These are phyloP conservation scores for Drosophila suboccidentalis DNA, from an alignment of 2,888 invertebrate species.

Conservation along the genomic window DNA sequence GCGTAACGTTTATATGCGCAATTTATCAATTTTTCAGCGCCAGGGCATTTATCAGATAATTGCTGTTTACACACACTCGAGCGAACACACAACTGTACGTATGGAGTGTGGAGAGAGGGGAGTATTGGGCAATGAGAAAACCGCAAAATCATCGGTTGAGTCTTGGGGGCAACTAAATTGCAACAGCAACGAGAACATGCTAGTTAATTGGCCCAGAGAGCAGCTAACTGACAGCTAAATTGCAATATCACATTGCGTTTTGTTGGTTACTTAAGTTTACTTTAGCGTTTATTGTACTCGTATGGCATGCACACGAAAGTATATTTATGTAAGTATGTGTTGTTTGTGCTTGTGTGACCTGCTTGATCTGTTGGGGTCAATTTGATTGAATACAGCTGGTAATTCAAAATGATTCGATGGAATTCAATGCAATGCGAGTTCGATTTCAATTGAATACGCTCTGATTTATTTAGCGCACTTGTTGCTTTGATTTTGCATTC, in stretches of 20 bases:
- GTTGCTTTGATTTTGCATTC: slow-evolving; percentile 57
- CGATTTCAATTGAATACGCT: slow-evolving; percentile 36
- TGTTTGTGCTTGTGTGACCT: slow-evolving; percentile 18
- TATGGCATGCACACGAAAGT: neutral
- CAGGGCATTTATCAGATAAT: slow-evolving; percentile 78
- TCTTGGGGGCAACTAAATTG: slow-evolving; percentile 75
- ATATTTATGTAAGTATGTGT: neutral
- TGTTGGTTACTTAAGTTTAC: slow-evolving; percentile 61
- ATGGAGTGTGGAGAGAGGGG: neutral
- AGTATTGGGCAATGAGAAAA: slow-evolving; percentile 55
- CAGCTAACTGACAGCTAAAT: slow-evolving; percentile 78
- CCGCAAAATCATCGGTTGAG: slow-evolving; percentile 75
- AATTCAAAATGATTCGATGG: slow-evolving; percentile 62
- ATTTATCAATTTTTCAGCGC: slow-evolving; percentile 80
- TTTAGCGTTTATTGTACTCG: slow-evolving; percentile 42
- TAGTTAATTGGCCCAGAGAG: slow-evolving; percentile 79
- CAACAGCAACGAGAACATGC: slow-evolving; percentile 61
- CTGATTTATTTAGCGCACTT: slow-evolving; percentile 59
- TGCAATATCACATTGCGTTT: slow-evolving; percentile 79
- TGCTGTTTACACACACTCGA: slow-evolving; percentile 77
- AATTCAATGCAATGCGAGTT: slow-evolving; percentile 50
- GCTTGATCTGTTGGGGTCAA: slow-evolving; percentile 38
- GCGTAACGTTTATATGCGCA: slow-evolving; percentile 78
- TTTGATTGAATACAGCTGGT: slow-evolving; percentile 57
- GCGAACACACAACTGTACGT: slow-evolving; percentile 26